Evolutionary conservation across 2,113 vertebrate species (phyloP).

Genomic region (Paramormyrops kingsleyae): DNA sequence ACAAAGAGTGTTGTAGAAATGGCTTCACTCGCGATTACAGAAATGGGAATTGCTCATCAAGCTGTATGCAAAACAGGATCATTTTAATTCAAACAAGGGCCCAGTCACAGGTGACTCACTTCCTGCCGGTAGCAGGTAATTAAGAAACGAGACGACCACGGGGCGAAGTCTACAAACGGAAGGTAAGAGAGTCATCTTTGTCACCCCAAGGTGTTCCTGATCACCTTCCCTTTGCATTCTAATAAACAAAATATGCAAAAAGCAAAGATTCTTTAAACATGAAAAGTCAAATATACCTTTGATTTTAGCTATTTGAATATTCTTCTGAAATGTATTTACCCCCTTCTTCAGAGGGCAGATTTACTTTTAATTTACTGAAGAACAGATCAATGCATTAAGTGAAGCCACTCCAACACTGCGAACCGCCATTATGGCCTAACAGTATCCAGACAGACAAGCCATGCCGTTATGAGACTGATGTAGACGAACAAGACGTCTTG

Average conservation of each 20-base stretch:
- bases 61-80: neutral
- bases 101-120: neutral
- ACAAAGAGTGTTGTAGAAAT: neutral
- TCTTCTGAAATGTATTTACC: neutral
- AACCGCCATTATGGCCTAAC: too few relatives aligned
- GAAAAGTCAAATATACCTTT: neutral
- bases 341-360: too few relatives aligned
- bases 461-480: neutral
- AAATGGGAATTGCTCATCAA: neutral
- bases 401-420: too few relatives aligned
- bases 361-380: too few relatives aligned
- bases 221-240: neutral
- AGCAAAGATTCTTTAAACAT: neutral
- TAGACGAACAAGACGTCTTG: neutral
- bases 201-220: neutral
- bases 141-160: neutral
- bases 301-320: neutral
- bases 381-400: too few relatives aligned
- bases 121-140: neutral
- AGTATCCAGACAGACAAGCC: too few relatives aligned
- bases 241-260: neutral
- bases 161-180: neutral
- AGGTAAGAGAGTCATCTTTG: neutral
- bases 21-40: neutral
- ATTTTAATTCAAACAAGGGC: neutral